Conservation (phyloP, 2,888 invertebrate genomes). For the Seladonia tumulorum region DNA sequence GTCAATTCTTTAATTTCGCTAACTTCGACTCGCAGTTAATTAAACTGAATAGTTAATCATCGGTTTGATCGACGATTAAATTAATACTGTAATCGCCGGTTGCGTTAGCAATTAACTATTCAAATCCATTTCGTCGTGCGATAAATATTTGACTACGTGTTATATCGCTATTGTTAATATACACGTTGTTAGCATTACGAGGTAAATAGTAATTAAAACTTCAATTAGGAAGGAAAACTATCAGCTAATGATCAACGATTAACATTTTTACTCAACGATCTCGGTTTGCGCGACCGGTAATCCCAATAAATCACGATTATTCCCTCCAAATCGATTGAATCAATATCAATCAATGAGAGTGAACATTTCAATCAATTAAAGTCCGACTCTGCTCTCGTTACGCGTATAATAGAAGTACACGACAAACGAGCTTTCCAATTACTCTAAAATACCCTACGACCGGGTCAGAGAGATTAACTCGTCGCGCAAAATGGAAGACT, state of each 20-base stretch:
- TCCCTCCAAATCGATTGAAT: not conserved
- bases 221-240: not conserved
- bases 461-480: not conserved
- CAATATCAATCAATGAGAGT: not conserved
- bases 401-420: not conserved
- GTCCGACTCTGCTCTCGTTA: not conserved
- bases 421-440: not conserved
- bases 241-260: not conserved
- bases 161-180: not conserved
- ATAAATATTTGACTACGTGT: not conserved
- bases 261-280: not conserved
- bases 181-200: not conserved
- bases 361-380: not conserved
- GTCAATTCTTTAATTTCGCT: too few species aligned
- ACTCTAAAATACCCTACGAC: not conserved
- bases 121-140: not conserved
- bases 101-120: not conserved
- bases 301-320: not conserved
- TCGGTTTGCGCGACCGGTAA: not conserved
- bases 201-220: not conserved
- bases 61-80: too few species aligned
- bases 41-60: not conserved
- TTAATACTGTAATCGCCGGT: too few species aligned
- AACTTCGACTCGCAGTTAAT: not conserved
- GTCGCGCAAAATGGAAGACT: not conserved